phyloP scores from a whole-genome alignment of 2,797 vertebrate species.

The Halcyon smyrnensis region DNA sequence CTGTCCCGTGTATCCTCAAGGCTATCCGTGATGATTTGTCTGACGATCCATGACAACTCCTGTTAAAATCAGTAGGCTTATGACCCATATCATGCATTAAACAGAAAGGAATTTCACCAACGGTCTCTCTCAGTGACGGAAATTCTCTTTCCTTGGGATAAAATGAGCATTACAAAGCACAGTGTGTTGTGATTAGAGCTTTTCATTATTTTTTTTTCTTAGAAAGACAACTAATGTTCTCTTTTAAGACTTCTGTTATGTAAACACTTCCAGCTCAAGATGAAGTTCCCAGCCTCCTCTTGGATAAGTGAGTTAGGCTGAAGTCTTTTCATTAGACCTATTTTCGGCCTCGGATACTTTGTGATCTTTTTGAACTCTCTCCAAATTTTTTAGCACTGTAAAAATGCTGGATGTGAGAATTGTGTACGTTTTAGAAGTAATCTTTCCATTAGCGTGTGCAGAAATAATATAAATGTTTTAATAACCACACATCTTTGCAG shows the following conservation, averaged over 20 bases:
- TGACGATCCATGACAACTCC: neutral
- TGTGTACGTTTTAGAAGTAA: neutral
- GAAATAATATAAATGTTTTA: neutral
- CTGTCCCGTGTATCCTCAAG: neutral
- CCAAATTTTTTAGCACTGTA: neutral
- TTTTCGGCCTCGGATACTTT: neutral
- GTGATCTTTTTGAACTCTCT: neutral
- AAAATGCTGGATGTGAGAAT: neutral
- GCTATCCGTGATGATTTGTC: neutral
- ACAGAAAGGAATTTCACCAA: neutral
- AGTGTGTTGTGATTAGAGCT: neutral
- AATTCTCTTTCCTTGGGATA: neutral
- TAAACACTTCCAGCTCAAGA: constrained; percentile 5
- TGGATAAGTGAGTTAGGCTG: neutral
- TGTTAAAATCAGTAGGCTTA: neutral
- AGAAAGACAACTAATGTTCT: neutral
- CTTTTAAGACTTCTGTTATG: neutral
- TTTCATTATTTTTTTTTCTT: neutral
- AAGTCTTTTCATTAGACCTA: neutral
- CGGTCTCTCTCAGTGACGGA: neutral
- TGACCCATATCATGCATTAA: neutral
- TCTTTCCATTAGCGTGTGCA: neutral
- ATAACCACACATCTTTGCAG: neutral
- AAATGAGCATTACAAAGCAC: neutral
- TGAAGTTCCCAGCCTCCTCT: neutral